These are phyloP conservation scores for Aplochiton taeniatus DNA, from an alignment of 2,797 vertebrate species.

Conservation along the genomic window DNA sequence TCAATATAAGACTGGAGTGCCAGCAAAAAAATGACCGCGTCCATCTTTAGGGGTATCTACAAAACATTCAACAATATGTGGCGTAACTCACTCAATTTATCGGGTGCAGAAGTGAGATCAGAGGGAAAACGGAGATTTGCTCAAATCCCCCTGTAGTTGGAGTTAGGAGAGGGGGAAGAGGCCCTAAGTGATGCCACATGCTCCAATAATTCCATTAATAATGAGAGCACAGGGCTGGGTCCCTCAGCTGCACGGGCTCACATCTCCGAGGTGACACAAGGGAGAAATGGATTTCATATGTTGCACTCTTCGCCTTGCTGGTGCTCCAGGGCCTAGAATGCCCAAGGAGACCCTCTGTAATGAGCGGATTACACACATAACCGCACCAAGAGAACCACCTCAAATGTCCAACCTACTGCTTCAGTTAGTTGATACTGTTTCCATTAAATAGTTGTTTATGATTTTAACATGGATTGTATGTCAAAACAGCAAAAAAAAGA, in stretches of 20 bases:
- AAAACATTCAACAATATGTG: conserved; percentile 9
- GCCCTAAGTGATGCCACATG: conserved; percentile 78
- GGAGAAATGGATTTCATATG: conserved; percentile 78
- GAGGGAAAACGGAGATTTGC: conserved; percentile 63
- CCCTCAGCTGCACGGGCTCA: conserved; percentile 67
- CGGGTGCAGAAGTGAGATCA: conserved; percentile 45
- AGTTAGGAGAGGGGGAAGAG: conserved; percentile 44
- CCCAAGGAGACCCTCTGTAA: conserved; percentile 37
- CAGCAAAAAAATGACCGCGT: background rate
- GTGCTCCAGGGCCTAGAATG: conserved; percentile 37
- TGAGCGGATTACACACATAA: conserved; percentile 56
- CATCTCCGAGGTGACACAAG: conserved; percentile 74
- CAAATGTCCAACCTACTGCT: conserved; percentile 69
- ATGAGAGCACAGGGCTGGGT: conserved; percentile 62
- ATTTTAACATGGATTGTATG: conserved; percentile 55
- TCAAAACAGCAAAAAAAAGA: conserved; percentile 16
- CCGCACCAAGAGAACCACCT: conserved; percentile 61
- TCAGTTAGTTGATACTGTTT: conserved; percentile 70
- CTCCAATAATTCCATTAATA: conserved; percentile 77
- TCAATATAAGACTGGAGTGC: background rate
- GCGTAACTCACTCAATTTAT: conserved; percentile 36
- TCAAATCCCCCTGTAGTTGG: conserved; percentile 56
- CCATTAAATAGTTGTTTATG: conserved; percentile 57
- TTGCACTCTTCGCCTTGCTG: conserved; percentile 48
- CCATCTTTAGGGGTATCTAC: background rate